Base-by-base conservation (phyloP, 1,140 invertebrate genomes). In the Goniozus legneri region DNA sequence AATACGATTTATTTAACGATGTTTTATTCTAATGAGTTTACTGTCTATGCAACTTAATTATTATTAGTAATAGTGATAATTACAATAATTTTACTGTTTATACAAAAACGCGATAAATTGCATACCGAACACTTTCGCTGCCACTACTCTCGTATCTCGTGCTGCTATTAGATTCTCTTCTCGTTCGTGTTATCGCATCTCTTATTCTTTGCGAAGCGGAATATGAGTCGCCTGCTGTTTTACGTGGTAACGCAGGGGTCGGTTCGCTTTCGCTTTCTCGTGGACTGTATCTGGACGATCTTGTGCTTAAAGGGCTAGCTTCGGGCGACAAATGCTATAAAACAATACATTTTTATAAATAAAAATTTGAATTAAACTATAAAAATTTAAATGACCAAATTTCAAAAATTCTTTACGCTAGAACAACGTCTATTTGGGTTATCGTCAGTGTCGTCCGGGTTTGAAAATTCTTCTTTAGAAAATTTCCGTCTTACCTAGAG, bases 201-300 rank as follows among this genome's bases (percentile, higher is more conserved):
- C 74, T 60, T 47, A 76, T 71, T 43, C 72, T 67, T 32, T 76
- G 74, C 15, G 74, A 76, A 0, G 72, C 64, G 0, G 60, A 64
- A 27, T 58, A 72, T 2, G 72, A 74, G 24, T 76, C 73, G 42
- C 67, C 65, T 3, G 60, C 55, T 0, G 51, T 70, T 65, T 72
- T 75, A 16, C 72, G 58, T 2, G 72, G 70, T 6, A 74, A 50
- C 3, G 69, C 72, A 1, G 74, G 72, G 4, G 74, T 76, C 8
- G 74, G 74, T 37, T 76, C 74, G 40, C 74, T 76, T 43, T 76
- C 74, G 44, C 74, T 76, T 53, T 76, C 74, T 22, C 74, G 64
- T 8, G 74, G 72, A 61, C 74, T 76, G 46, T 76, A 76, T 14
- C 64, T 68, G 3, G 74, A 76, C 0, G 74, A 76, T 42, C 74